phyloP scores from a whole-genome alignment of 1,140 invertebrate genomes.

The Melipona quadrifasciata region DNA sequence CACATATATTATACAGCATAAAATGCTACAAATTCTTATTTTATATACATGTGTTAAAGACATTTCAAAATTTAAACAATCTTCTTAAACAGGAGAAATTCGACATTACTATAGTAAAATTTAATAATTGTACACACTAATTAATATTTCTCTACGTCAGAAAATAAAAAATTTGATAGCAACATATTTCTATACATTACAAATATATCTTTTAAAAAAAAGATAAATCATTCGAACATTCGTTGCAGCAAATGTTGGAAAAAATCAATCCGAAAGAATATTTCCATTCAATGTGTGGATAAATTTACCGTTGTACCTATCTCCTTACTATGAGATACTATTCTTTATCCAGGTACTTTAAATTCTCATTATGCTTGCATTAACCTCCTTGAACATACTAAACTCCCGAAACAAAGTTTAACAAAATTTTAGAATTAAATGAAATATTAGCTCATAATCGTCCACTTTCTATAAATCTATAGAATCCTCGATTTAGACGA shows the following conservation, averaged over 20 bases:
- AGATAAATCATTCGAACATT: background rate
- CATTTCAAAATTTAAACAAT: background rate
- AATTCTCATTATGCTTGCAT: background rate
- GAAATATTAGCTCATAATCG: background rate
- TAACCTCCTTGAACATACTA: background rate
- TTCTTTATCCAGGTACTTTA: conserved; percentile 52
- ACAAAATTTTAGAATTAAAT: background rate
- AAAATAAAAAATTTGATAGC: background rate
- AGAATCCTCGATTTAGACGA: too few relatives aligned
- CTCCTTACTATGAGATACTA: conserved; percentile 58
- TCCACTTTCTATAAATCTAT: background rate
- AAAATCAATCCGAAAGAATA: conserved; percentile 47
- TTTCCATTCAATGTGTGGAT: conserved; percentile 59
- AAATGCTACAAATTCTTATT: background rate
- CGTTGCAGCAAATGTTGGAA: conserved; percentile 3
- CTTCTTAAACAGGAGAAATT: background rate
- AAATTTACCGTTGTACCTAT: conserved; percentile 19
- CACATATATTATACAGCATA: background rate
- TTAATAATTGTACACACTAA: background rate
- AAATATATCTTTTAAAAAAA: background rate
- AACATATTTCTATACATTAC: too few relatives aligned
- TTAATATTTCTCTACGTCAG: background rate
- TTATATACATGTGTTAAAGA: background rate
- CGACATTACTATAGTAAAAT: background rate
- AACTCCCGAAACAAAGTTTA: too few relatives aligned